phyloP scores from a whole-genome alignment of 2,888 invertebrate genomes.

The Lasioglossum malachurum region DNA sequence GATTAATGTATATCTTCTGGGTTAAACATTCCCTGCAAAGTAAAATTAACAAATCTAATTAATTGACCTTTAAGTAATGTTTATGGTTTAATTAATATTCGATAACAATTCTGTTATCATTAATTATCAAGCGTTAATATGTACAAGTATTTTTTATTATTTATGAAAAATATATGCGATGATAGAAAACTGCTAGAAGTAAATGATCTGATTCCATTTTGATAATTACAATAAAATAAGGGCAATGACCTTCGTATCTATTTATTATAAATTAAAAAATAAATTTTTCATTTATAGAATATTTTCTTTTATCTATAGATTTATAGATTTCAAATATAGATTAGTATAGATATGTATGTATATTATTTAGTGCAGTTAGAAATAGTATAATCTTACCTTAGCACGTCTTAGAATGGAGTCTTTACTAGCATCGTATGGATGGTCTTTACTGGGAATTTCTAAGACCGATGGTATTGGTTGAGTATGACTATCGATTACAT shows the following conservation, averaged over 20 bases:
- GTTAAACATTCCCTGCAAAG: conserved; percentile 94
- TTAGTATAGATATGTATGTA: neutral
- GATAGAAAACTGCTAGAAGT: neutral
- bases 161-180: neutral
- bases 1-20: conserved; percentile 90
- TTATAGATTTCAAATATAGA: neutral
- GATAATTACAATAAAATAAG: neutral
- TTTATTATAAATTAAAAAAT: neutral
- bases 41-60: conserved; percentile 70
- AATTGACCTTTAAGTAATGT: neutral
- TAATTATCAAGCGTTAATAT: neutral
- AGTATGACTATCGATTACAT: conserved; percentile 97
- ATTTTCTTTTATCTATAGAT: too few species aligned
- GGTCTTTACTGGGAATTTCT: conserved; percentile 99
- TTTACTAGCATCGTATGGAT: conserved; percentile 99
- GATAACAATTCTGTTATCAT: neutral
- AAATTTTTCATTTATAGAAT: neutral
- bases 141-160: neutral
- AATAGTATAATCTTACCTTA: conserved; percentile 87
- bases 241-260: neutral
- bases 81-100: neutral
- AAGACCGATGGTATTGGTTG: conserved; percentile 97
- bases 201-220: neutral
- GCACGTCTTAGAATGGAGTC: conserved; percentile 98
- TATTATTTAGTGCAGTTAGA: conserved; percentile 2